Percentiles rank a stretch among this genome's conserved stretches.
Evolutionary conservation across 2,113 vertebrate genomes (phyloP).

Genomic region (Microcebus ravelobensis): DNA sequence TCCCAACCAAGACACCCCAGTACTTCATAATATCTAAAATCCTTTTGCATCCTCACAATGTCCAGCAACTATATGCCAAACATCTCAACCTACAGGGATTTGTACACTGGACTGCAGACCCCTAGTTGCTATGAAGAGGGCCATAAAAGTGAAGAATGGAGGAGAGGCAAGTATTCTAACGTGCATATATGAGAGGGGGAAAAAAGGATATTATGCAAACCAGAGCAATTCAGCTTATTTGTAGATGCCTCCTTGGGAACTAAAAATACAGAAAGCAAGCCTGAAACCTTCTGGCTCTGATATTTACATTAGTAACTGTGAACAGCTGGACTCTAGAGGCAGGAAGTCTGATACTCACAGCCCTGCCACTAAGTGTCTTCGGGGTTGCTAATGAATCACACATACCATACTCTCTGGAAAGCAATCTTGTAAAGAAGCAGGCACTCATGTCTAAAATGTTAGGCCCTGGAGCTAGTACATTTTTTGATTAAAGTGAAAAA

Average conservation of each 20-base stretch:
- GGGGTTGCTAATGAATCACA: conserved; percentile 49
- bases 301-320: conserved; percentile 29
- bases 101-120: background rate
- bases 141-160: background rate
- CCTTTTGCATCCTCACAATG: background rate
- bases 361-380: background rate
- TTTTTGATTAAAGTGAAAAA: conserved; percentile 57
- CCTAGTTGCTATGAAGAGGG: background rate
- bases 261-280: conserved; percentile 39
- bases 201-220: background rate
- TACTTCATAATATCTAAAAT: background rate
- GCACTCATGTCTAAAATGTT: conserved; percentile 11
- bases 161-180: background rate
- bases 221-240: background rate
- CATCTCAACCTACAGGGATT: background rate
- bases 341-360: conserved; percentile 25
- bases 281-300: background rate
- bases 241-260: background rate
- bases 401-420: background rate
- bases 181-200: background rate
- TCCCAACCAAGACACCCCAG: background rate
- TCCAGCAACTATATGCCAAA: background rate
- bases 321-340: conserved; percentile 1
- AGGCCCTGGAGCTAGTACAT: background rate
- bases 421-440: conserved; percentile 8